Percentiles rank a stretch among this genome's conserved stretches.
phyloP scores from a whole-genome alignment of 2,113 vertebrate species.

The Trachemys scripta region DNA sequence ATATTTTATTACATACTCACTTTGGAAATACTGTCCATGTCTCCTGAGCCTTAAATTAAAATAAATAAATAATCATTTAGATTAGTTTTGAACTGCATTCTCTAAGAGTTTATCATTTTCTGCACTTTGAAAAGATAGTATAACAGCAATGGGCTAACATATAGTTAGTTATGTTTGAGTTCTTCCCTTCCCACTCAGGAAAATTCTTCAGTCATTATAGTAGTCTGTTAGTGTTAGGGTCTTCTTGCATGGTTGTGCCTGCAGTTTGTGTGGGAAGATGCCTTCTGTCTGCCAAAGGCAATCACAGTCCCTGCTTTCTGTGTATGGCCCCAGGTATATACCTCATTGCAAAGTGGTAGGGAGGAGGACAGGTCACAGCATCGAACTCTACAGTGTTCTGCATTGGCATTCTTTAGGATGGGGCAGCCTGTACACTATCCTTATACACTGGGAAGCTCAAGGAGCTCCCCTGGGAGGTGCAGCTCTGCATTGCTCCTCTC shows the following conservation, averaged over 20 bases:
- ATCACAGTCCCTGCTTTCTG: background rate
- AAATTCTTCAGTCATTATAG: background rate
- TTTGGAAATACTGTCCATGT: conserved; percentile 99
- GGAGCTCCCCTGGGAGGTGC: background rate
- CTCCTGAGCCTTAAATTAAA: conserved; percentile 90
- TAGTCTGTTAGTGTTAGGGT: background rate
- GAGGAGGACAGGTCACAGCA: background rate
- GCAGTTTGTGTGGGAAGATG: background rate
- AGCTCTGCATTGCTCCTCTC: background rate
- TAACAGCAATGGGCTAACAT: background rate
- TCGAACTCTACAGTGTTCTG: background rate
- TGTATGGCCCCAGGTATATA: background rate
- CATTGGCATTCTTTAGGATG: background rate
- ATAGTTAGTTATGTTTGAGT: background rate
- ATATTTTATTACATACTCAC: conserved; percentile 76
- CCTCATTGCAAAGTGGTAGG: background rate
- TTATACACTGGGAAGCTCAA: background rate
- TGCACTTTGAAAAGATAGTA: background rate
- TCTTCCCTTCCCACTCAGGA: background rate
- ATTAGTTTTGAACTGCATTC: conserved; percentile 45
- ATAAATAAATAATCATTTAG: background rate
- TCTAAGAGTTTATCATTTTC: background rate
- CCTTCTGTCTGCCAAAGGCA: background rate
- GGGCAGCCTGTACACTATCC: background rate
- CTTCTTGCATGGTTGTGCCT: background rate